Percentiles rank a stretch among this genome's conserved stretches.
phyloP scores from a whole-genome alignment of 2,888 invertebrate species.

The Parnassius glacialis region DNA sequence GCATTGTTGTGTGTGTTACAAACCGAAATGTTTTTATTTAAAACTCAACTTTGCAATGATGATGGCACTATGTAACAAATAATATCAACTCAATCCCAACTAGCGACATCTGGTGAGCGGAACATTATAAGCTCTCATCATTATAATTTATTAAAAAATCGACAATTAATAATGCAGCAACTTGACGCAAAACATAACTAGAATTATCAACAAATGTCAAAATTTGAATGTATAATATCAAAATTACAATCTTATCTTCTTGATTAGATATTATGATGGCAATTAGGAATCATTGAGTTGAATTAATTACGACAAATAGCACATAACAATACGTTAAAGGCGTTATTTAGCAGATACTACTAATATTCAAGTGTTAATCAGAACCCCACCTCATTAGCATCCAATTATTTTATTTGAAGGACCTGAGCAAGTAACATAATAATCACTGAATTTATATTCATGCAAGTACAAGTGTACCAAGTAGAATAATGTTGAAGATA shows the following conservation, averaged over 20 bases:
- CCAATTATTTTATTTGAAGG: slow-evolving; percentile 1
- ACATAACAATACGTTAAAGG: not conserved
- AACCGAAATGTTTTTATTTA: too few species aligned
- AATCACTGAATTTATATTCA: not conserved
- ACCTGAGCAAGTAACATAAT: slow-evolving; percentile 9
- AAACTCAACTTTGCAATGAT: too few species aligned
- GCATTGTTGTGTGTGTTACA: too few species aligned
- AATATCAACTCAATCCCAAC: too few species aligned
- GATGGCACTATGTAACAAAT: too few species aligned
- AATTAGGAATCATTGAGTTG: slow-evolving; percentile 8
- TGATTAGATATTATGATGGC: slow-evolving; percentile 14
- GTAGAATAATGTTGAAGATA: not conserved
- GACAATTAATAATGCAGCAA: not conserved
- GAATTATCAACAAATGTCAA: not conserved
- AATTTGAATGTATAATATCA: not conserved
- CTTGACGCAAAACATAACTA: not conserved
- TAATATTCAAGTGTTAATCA: slow-evolving; percentile 8
- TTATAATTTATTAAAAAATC: too few species aligned
- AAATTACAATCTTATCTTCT: slow-evolving; percentile 10
- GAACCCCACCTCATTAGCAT: slow-evolving; percentile 10
- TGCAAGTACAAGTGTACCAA: not conserved
- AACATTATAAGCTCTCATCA: too few species aligned
- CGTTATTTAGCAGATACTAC: not conserved
- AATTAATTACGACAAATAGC: slow-evolving; percentile 14
- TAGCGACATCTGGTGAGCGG: too few species aligned